Percentiles rank a stretch among this genome's conserved stretches.
Evolutionary conservation across 2,113 vertebrate species (phyloP).

Genomic region (Candoia aspera): DNA sequence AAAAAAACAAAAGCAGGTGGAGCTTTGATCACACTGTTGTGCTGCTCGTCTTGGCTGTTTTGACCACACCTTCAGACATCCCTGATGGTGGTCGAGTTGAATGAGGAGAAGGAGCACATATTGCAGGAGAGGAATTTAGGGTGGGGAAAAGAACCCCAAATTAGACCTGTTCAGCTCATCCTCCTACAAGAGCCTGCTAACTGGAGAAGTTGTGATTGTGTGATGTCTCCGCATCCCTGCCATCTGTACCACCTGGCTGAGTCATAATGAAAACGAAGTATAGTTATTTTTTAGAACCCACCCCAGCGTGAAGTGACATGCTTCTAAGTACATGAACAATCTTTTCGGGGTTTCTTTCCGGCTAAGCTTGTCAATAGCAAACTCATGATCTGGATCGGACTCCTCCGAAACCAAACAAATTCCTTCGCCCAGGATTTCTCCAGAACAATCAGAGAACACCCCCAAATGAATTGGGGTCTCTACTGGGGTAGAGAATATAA

Average conservation of each 20-base stretch:
- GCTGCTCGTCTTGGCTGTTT: neutral
- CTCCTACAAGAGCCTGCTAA: neutral
- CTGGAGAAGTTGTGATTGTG: neutral
- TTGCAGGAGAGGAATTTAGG: neutral
- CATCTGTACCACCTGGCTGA: neutral
- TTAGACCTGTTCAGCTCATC: neutral
- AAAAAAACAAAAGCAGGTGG: neutral
- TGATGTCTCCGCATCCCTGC: neutral
- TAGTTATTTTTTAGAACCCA: neutral
- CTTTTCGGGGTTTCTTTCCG: neutral
- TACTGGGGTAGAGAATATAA: neutral
- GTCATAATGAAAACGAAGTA: neutral
- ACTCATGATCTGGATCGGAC: neutral
- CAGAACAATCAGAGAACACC: neutral
- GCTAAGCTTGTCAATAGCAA: neutral
- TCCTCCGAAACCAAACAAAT: neutral
- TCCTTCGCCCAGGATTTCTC: neutral
- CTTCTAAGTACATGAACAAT: neutral
- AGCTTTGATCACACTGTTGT: neutral
- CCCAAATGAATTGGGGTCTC: neutral
- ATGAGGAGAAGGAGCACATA: neutral
- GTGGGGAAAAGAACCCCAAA: neutral
- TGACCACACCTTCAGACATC: neutral
- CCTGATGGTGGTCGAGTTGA: neutral
- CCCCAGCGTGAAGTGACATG: neutral